Evolutionary conservation across 2,113 vertebrate species (phyloP).

Genomic region (Puntigrus tetrazona): DNA sequence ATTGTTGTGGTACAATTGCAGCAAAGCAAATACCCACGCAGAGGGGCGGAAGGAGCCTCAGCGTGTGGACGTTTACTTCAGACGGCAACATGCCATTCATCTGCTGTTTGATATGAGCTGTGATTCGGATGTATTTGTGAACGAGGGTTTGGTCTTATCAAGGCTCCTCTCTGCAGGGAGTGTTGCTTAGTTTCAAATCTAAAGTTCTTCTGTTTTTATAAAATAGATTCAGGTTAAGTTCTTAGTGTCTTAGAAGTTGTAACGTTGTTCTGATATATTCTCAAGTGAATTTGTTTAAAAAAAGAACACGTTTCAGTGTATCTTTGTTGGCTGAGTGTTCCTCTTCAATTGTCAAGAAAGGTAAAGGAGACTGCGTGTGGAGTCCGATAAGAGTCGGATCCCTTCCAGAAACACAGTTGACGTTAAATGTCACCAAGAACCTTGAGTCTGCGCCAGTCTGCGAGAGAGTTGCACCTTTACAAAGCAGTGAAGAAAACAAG

Average conservation of each 20-base stretch:
- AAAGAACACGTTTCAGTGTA: background rate
- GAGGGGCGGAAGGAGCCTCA: conserved; percentile 32
- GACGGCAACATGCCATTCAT: conserved; percentile 23
- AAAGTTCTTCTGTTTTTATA: background rate
- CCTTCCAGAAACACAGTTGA: conserved; percentile 43
- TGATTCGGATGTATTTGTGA: conserved; percentile 22
- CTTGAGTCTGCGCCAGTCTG: conserved; percentile 27
- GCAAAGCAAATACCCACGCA: conserved; percentile 34
- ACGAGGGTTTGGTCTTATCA: conserved; percentile 12
- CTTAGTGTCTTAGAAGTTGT: background rate
- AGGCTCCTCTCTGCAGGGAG: conserved; percentile 22
- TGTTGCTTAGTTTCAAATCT: background rate
- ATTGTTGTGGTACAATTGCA: conserved; percentile 48
- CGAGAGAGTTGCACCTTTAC: conserved; percentile 16
- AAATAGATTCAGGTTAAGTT: background rate
- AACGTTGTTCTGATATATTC: background rate
- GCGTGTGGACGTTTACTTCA: conserved; percentile 39
- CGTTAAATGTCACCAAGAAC: conserved; percentile 50
- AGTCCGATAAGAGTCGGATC: conserved; percentile 38
- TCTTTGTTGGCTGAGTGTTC: background rate
- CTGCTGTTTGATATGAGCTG: conserved; percentile 34
- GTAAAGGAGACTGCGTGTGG: background rate
- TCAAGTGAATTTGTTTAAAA: background rate
- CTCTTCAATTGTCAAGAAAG: background rate
- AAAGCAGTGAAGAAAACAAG: conserved; percentile 25